These are phyloP conservation scores for Sciurus vulgaris DNA, from an alignment of 2,797 vertebrate genomes.

Conservation along the genomic window DNA sequence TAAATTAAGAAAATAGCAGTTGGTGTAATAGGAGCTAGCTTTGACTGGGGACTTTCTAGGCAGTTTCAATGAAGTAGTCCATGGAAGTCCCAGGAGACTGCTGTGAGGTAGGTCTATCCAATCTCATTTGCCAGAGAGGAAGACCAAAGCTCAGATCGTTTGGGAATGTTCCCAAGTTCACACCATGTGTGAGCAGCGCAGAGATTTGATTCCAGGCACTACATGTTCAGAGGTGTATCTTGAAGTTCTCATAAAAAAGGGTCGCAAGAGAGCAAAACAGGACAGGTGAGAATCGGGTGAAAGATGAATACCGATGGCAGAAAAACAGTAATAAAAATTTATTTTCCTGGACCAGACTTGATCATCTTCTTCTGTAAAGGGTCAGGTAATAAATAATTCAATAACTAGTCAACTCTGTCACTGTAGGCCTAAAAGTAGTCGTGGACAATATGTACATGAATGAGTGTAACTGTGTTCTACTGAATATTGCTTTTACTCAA, in stretches of 20 bases:
- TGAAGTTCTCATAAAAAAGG: neutral
- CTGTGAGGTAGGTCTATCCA: neutral
- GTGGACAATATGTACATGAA: fast-evolving
- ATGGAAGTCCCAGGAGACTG: neutral
- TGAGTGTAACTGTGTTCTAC: neutral
- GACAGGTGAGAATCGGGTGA: neutral
- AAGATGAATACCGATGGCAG: neutral
- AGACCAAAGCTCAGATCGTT: neutral
- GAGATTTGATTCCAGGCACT: neutral
- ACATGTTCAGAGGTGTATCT: neutral
- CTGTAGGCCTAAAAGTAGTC: neutral
- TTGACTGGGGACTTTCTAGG: neutral
- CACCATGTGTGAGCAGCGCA: neutral
- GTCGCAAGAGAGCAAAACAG: neutral
- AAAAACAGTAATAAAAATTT: neutral
- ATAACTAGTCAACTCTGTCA: neutral
- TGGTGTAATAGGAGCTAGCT: neutral
- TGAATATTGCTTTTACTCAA: neutral
- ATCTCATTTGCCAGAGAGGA: neutral
- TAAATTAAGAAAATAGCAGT: neutral
- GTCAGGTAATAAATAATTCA: neutral
- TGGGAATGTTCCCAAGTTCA: neutral
- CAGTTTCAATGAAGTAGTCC: neutral
- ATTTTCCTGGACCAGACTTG: neutral
- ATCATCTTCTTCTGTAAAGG: neutral